Conservation (phyloP, 1,140 invertebrate species). For the Camponotus pennsylvanicus region DNA sequence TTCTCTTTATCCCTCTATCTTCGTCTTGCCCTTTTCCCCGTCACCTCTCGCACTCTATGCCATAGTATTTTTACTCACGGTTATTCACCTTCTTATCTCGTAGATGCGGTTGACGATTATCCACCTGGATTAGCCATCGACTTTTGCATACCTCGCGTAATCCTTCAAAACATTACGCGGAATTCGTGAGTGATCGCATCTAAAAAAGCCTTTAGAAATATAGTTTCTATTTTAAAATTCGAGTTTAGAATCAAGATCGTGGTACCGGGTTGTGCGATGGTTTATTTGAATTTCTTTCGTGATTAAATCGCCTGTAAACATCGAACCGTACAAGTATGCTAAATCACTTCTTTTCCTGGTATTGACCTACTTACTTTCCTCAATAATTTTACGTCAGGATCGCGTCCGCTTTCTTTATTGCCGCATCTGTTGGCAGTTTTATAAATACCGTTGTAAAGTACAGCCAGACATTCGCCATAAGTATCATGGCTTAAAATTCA, state of each 20-base stretch:
- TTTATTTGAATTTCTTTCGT: conserved; percentile 72
- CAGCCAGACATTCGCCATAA: conserved; percentile 56
- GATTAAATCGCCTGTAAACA: conserved; percentile 70
- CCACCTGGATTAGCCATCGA: conserved; percentile 54
- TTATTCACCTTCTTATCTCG: conserved; percentile 84
- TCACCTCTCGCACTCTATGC: conserved; percentile 61
- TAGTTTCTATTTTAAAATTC: conserved; percentile 41
- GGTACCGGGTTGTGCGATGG: not conserved
- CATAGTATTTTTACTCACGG: conserved; percentile 84
- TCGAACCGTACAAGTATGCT: conserved; percentile 56
- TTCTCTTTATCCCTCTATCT: conserved; percentile 46
- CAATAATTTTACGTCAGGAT: conserved; percentile 44
- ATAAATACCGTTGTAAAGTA: conserved; percentile 57
- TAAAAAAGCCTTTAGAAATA: not conserved
- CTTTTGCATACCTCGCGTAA: conserved; percentile 17
- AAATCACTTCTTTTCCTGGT: conserved; percentile 54
- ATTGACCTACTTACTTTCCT: conserved; percentile 71
- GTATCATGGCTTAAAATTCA: conserved; percentile 42
- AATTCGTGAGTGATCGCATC: conserved; percentile 8
- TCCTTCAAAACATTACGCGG: not conserved
- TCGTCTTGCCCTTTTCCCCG: conserved; percentile 44
- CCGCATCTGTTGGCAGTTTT: conserved; percentile 67
- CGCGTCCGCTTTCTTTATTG: conserved; percentile 62
- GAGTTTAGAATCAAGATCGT: conserved; percentile 12
- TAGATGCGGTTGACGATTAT: conserved; percentile 76